Base-by-base conservation (phyloP, 2,888 invertebrate genomes). In the Anorthoa munda region DNA sequence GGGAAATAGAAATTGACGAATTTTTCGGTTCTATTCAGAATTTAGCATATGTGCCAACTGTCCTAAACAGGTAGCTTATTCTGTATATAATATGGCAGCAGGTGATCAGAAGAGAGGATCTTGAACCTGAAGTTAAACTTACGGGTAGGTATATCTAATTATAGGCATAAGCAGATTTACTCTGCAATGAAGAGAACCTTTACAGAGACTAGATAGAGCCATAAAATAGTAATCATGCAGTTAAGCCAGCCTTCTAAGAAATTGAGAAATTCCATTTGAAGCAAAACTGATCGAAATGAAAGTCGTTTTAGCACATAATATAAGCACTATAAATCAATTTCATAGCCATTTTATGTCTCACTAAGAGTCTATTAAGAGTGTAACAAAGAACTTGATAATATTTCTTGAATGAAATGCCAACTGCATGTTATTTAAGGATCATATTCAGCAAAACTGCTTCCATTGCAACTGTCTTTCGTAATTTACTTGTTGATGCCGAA, bases 401-500 rank as follows among this genome's bases (percentile, higher is more conserved):
- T 46, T 63, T 31, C 13, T 48, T 64, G 5, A 66, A 51, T 72
- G 56, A 66, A 82, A 71, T 21, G 21, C 55, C 21, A 61, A 71
- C 26, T 45, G 17, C n/a, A 17, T 53, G 21, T 65, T 66, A 75
- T 75, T 72, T 75, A 60, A 60, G 15, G n/a, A 59, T 71, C 56
- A 53, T 66, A 70, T 69, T 66, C 46, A 23, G 53, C 71, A 71
- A 39, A 67, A 56, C 31, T 51, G 72, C 77, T 76, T 87, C 86
- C 71, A 87, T 87, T 86, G 83, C 77, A 86, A 58, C 84, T 87
- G 86, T 88, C 88, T 86, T 88, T 90, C 85, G 87, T 86, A 87
- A 86, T 86, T 86, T 84, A 78, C 81, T 74, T 83, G 75, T 82
- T 86, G 86, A 85, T 86, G 82, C 79, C 80, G 70, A 86, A 78